A percentile compares a stretch with the other conserved stretches of the same genome.
Conservation (phyloP, 2,797 vertebrate genomes). For the Echeneis naucrates region DNA sequence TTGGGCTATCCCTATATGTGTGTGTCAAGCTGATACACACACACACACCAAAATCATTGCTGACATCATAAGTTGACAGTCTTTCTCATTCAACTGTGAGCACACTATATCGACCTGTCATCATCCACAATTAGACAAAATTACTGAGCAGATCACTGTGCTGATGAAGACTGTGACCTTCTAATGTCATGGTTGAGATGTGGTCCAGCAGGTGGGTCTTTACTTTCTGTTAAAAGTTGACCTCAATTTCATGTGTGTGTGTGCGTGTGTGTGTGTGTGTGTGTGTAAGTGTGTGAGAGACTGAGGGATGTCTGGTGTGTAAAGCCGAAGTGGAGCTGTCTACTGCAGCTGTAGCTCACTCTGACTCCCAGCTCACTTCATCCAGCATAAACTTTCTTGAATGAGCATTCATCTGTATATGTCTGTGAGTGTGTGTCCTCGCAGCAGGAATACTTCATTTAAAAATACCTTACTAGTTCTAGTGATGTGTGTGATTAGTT, state of each 20-base stretch:
- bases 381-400: conserved; percentile 20
- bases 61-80: too few species aligned
- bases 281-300: too few species aligned
- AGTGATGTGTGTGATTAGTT: conserved; percentile 22
- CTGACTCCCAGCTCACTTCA: conserved; percentile 1
- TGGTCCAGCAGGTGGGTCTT: too few species aligned
- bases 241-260: too few species aligned
- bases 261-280: too few species aligned
- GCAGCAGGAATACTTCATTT: conserved; percentile 71
- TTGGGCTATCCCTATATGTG: conserved; percentile 26
- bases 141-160: too few species aligned
- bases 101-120: too few species aligned
- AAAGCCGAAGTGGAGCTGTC: conserved; percentile 24
- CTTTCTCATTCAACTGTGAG: too few species aligned
- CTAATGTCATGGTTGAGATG: too few species aligned
- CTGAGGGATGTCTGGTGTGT: conserved; percentile 8
- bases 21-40: conserved; percentile 14
- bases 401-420: conserved; percentile 17
- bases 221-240: too few species aligned
- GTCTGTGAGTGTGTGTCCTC: conserved; percentile 21
- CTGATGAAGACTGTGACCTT: not conserved
- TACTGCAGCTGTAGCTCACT: conserved; percentile 30
- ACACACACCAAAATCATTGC: not conserved
- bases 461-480: conserved; percentile 61
- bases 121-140: too few species aligned